Base-by-base conservation (phyloP, 30 jellyfish, hydroid and myxozoan genomes). In the Catostylus mosaicus region DNA sequence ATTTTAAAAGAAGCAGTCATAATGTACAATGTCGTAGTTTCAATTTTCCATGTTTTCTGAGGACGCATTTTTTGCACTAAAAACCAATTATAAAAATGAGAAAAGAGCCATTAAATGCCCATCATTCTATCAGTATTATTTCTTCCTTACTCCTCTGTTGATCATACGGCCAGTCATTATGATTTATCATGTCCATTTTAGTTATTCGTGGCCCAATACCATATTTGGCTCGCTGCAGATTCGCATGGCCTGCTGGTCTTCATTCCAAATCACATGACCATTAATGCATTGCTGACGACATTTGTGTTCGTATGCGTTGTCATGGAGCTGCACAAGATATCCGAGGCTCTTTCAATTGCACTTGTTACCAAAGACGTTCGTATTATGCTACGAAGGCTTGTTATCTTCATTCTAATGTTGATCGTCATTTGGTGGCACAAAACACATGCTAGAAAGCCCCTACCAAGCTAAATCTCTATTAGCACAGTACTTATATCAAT, bases 291-390 rank as follows among this genome's bases (percentile, higher is more conserved):
- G 67, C 73, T 93, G 60, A 78, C 96, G 0, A 51, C 97, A 20
- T 93, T 87, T 51, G 89, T 92, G 47, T 93, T 93, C 73, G 75
- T 93, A 24, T 77, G 91, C 54, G 79, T 82, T 35, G 88, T 66
- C 56, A 81, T 81, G 75, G 98, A 93, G 85, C 78, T 93, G 79
- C 80, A 52, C 56, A 76, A 69, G 45, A 77, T 82, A n/a, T 84
- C 97, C 64, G 79, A 46, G 0, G 65, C 88, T 2, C 83, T 93
- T 26, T 80, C 96, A 18, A 78, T 70, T 47, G 91, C 95, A 10
- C 89, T 93, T 52, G 96, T 93, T n/a, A 93, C 97, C 8, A 87
- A 87, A 46, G 98, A 93, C 65, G 98, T 93, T 32, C 90, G 90
- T 20, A 65, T 93, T 23, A 93, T 93, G 98, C 86, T 93, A 23